Base-by-base conservation (phyloP, 37 sponge, comb jelly and placozoan species). In the Eunapius fragilis region DNA sequence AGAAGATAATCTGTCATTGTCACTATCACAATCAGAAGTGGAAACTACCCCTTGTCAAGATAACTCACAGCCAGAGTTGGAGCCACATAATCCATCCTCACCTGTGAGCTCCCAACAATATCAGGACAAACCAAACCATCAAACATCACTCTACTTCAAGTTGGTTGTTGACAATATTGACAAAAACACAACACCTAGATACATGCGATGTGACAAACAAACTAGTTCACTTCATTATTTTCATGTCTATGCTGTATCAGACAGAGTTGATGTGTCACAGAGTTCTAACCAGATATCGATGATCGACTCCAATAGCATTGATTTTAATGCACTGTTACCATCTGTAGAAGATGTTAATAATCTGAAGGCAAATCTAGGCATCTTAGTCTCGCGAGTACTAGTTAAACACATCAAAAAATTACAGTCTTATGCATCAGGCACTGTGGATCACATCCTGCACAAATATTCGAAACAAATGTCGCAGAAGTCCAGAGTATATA, bases 111-210 rank as follows among this genome's bases (percentile, higher is more conserved):
- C 47, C 4, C 47, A 45, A 45, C 47, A 45, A 45, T 45, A 45
- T 45, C 47, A 45, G 47, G 47, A 45, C 47, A 45, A 45, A 45
- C 47, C 47, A 45, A 45, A 45, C 47, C 47, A 45, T 45, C 47
- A 45, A 45, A 45, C 47, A 45, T 45, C 47, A 45, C 47, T 45
- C 47, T 45, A 45, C 32, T 78, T 78, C 27, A 38, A 25, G 48
- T 13, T 78, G 27, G 48, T 78, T 19, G 79, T 48, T 41, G 79
- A 78, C 48, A 78, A 78, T 78, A 78, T 78, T 6, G 79, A 78
- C 45, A 78, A 78, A 26, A 78, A 78, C 58, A 28, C 41, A 45
- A 35, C 19, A 26, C 79, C 79, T 45, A 78, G 79, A 28, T 78
- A 78, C 49, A 35, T 41, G 45, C 37, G 79, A 41, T 26, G 30